phyloP scores from a whole-genome alignment of 2,113 vertebrate species.

The Pomatostomus ruficeps region DNA sequence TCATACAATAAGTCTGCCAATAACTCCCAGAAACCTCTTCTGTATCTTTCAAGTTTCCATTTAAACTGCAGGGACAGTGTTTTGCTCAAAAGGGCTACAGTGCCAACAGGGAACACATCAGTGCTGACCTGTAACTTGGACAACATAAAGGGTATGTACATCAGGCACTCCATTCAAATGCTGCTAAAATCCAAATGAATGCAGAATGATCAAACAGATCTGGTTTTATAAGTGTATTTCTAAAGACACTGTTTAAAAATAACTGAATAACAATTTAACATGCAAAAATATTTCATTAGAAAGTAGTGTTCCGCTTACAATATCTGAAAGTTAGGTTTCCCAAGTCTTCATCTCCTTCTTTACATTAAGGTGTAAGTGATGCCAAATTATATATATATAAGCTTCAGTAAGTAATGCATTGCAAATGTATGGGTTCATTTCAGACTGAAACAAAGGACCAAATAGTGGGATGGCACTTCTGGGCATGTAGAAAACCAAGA shows the following conservation, averaged over 20 bases:
- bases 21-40: constrained; percentile 56
- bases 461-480: not conserved
- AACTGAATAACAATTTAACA: not conserved
- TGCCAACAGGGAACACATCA: constrained; percentile 50
- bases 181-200: not conserved
- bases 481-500: not conserved
- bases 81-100: constrained; percentile 52
- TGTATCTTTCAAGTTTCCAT: constrained; percentile 63
- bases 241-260: not conserved
- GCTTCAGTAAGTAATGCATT: accelerated
- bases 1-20: constrained; percentile 62
- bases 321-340: not conserved
- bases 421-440: not conserved
- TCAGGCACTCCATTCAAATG: no score
- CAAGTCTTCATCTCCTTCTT: not conserved
- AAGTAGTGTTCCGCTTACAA: not conserved
- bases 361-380: not conserved
- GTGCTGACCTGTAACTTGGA: not conserved
- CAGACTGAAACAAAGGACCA: not conserved
- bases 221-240: not conserved
- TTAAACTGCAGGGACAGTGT: constrained; percentile 54
- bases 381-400: not conserved
- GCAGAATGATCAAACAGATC: not conserved
- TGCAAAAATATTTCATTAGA: not conserved
- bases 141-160: not conserved